Conservation (phyloP, 1,140 invertebrate genomes). For the Lerema accius region DNA sequence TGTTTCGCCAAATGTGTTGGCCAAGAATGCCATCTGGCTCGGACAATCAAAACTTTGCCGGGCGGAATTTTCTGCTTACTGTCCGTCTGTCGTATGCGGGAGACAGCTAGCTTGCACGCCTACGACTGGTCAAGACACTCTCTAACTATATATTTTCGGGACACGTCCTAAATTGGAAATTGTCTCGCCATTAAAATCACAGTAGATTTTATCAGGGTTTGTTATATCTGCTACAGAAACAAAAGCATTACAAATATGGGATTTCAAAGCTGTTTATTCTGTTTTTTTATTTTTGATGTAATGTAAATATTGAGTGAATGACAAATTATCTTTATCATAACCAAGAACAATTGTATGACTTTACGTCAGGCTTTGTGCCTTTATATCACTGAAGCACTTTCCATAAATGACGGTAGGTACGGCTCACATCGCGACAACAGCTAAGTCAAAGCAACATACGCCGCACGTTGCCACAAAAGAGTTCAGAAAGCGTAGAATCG, state of each 20-base stretch:
- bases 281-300: no score
- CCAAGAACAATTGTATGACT: background rate
- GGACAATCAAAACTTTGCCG: slow-evolving; percentile 76
- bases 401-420: slow-evolving; percentile 4
- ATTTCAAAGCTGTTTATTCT: no score
- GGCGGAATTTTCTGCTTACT: slow-evolving; percentile 77
- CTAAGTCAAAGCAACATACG: slow-evolving; percentile 38
- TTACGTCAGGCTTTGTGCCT: background rate
- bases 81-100: slow-evolving; percentile 65
- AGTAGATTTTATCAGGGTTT: no score
- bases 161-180: slow-evolving; percentile 8
- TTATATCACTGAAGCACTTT: slow-evolving; percentile 7
- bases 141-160: background rate
- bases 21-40: slow-evolving; percentile 75
- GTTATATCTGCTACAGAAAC: no score
- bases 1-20: slow-evolving; percentile 66
- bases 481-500: slow-evolving; percentile 53
- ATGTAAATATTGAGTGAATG: no score
- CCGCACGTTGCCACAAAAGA: slow-evolving; percentile 55
- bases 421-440: slow-evolving; percentile 23
- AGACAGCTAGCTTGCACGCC: slow-evolving; percentile 51
- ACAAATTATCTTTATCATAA: slow-evolving; percentile 29
- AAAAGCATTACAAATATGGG: no score
- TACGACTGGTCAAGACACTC: slow-evolving; percentile 36
- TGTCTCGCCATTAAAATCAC: no score